Evolutionary conservation across 2,888 invertebrate species (phyloP), one percentile per base, ranked within the genome.

Genomic region (Leucophora obtusa): DNA sequence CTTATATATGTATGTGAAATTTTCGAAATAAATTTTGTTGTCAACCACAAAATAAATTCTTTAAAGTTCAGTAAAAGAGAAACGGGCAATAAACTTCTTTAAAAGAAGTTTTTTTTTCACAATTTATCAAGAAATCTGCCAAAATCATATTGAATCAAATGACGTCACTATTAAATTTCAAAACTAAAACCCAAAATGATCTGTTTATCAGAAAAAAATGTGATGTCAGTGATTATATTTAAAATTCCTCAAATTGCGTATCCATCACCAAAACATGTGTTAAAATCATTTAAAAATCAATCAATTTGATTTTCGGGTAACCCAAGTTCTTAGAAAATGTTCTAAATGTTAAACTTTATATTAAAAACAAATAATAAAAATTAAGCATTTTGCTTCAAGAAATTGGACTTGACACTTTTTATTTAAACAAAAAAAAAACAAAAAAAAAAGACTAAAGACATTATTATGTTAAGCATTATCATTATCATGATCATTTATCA

Each of bases 211-310:
- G 2, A 38, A 38, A 3, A 38, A 38, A 38, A 38, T 3, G 14
- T 38, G 10, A 38, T 14, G 38, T 38, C 38, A 38, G 38, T 28
- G 28, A 7, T 28, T 3, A 6, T 28, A 7, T 38, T 38, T 38
- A 38, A 38, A 65, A 17, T 15, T 24, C n/a, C 75, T 56, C 10
- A 62, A 68, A 75, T 56, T 43, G 17, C 38, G 66, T 7, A 43
- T 53, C 9, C 10, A 14, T 28, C n/a, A 17, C 10, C 51, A 18
- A 17, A 18, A 17, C 4, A 51, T 18, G 10, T 18, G 18, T 11
- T 51, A 51, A 51, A 51, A 51, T 18, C 17, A 18, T 51, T 51
- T 51, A 18, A 51, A 11, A 18, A 51, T 51, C 28, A 54, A 54
- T 54, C 24, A 54, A 11, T 54, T 54, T 28, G 28, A 24, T 18